Percentiles rank a stretch among this genome's conserved stretches.
Conservation (phyloP, 2,797 vertebrate genomes). For the Myotis planiceps region DNA sequence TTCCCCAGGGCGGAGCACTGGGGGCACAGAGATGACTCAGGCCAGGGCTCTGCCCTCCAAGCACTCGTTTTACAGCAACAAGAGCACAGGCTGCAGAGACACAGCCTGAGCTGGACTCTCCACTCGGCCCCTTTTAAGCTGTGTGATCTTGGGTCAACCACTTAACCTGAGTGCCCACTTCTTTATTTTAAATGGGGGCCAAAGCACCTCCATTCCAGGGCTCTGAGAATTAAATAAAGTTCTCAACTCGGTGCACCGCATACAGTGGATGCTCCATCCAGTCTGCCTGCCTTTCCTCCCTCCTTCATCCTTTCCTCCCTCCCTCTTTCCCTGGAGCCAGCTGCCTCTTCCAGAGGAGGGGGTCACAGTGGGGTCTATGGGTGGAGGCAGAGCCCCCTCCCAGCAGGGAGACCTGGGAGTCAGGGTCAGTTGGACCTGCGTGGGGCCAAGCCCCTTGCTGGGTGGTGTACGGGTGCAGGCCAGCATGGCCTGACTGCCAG, state of each 20-base stretch:
- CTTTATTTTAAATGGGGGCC: slow-evolving; percentile 8
- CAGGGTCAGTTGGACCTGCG: not conserved
- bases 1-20: not conserved
- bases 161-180: slow-evolving; percentile 25
- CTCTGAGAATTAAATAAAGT: not conserved
- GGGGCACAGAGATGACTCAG: not conserved
- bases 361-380: not conserved
- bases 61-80: not conserved
- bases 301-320: not conserved
- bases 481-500: not conserved
- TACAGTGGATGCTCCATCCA: not conserved
- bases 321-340: not conserved
- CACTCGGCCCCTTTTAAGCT: not conserved
- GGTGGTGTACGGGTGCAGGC: not conserved
- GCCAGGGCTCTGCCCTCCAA: not conserved
- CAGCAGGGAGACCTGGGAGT: not conserved
- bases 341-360: not conserved
- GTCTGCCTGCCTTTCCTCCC: not conserved
- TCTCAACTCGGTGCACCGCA: not conserved
- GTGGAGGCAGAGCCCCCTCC: not conserved
- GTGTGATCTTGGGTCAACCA: not conserved
- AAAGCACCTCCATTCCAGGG: not conserved
- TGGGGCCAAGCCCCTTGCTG: not conserved
- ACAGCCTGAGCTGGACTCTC: not conserved
- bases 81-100: not conserved